Base-by-base conservation (phyloP, 2,888 invertebrate genomes). In the Ctena decussata region DNA sequence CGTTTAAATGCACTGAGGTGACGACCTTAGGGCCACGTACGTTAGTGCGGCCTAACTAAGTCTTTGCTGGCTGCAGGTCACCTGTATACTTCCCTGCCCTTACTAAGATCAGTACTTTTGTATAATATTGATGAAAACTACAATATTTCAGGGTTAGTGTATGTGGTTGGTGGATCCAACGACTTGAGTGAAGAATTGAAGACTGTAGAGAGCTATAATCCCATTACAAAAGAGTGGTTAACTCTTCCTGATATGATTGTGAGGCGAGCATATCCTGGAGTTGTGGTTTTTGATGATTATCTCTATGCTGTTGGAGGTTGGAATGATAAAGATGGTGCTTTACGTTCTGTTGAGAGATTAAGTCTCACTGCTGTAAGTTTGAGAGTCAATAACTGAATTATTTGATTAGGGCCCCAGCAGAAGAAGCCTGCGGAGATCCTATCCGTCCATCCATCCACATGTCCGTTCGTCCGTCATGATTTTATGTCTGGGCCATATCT, bases 231-330 rank as follows among this genome's bases (percentile, higher is more conserved):
- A 91, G 97, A 98, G 95, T 98, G 98, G 98, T 97, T 96, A 82
- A 96, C 97, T 73, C 96, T 98, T 92, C 97, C 98, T 21, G 97
- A 97, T 39, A 98, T 98, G 98, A 97, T 97, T 53, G 97, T 97
- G 75, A 97, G 97, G 39, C 97, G 98, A 85, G 98, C 98, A 85
- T 98, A 98, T 96, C 98, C 98, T 97, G 98, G 98, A 57, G 97
- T 98, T 75, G 97, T 98, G n/a, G 97, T 98, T 77, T 96, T 98
- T 49, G 94, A 95, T 86, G 97, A 97, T 91, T 97, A 97, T 94
- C 97, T 99, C 74, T 99, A 98, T 96, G 98, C 98, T 24, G 97
- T 98, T 71, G 98, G 98, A 27, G 98, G 98, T 2, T 98, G 98
- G 95, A 98, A 98, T 94, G 97, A 97, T 91, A 97, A 97, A 84